These are phyloP conservation scores for Orientallactaga sibirica DNA, from an alignment of 2,797 vertebrate genomes.

Conservation along the genomic window DNA sequence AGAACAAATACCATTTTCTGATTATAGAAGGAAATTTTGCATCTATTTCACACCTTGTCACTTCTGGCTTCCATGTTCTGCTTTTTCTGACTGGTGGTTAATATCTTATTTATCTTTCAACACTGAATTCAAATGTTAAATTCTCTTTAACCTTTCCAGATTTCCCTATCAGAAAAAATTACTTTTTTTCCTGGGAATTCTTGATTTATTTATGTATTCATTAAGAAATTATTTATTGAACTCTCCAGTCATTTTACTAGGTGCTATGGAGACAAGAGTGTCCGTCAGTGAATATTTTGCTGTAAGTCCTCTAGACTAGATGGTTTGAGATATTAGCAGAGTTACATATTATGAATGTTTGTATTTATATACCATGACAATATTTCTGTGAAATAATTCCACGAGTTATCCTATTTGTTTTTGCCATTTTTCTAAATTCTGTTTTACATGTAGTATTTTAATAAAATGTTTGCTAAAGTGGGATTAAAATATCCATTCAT, in stretches of 20 bases:
- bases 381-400: slow-evolving; percentile 5
- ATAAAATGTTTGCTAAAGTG: slow-evolving; percentile 33
- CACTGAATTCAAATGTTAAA: slow-evolving; percentile 5
- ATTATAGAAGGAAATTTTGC: not conserved
- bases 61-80: not conserved
- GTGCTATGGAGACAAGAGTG: not conserved
- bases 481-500: slow-evolving; percentile 57
- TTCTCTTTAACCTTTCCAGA: slow-evolving; percentile 17
- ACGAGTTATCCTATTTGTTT: slow-evolving; percentile 45
- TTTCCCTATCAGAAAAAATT: slow-evolving; percentile 17
- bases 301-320: not conserved
- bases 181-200: slow-evolving; percentile 23
- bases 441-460: not conserved
- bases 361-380: not conserved
- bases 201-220: slow-evolving; percentile 39
- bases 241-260: not conserved
- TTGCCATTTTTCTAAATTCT: slow-evolving; percentile 40
- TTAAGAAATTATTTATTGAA: slow-evolving; percentile 55
- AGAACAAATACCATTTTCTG: not conserved
- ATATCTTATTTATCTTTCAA: slow-evolving; percentile 60
- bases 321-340: not conserved
- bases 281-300: not conserved
- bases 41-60: slow-evolving; percentile 36
- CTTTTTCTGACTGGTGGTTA: slow-evolving; percentile 34
- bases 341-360: not conserved